Evolutionary conservation across 2,797 vertebrate species (phyloP).

Genomic region (Danio albolineatus): DNA sequence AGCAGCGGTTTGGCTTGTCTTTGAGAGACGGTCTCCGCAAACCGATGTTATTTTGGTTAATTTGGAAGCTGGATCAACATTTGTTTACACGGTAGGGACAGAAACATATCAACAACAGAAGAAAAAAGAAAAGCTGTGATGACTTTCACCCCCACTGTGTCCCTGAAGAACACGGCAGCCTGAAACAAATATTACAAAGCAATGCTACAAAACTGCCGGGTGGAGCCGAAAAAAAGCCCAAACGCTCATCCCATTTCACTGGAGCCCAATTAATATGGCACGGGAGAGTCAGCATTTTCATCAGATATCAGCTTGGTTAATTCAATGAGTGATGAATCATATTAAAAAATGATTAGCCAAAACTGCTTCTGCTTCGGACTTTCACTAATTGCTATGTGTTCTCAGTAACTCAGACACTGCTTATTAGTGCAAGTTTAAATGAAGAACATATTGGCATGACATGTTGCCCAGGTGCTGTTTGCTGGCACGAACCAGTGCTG

Average conservation of each 20-base stretch:
- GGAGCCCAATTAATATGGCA: conserved; percentile 57
- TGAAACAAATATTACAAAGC: conserved; percentile 40
- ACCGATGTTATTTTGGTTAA: conserved; percentile 6
- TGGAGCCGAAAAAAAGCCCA: conserved; percentile 26
- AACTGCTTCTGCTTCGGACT: conserved; percentile 40
- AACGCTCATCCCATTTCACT: conserved; percentile 44
- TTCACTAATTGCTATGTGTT: conserved; percentile 19
- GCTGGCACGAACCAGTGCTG: conserved; percentile 49
- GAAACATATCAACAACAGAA: neutral
- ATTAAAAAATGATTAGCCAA: conserved; percentile 55
- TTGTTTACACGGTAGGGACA: neutral
- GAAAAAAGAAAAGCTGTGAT: conserved; percentile 12
- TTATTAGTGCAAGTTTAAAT: conserved; percentile 50
- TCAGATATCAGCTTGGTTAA: conserved; percentile 54
- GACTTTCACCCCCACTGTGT: conserved; percentile 12
- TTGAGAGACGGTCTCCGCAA: conserved; percentile 4
- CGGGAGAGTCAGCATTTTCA: conserved; percentile 56
- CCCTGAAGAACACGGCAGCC: conserved; percentile 10
- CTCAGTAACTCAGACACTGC: conserved; percentile 17
- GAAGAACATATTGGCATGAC: conserved; percentile 47
- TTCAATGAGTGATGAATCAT: conserved; percentile 58
- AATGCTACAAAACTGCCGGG: conserved; percentile 29
- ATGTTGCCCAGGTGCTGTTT: conserved; percentile 47
- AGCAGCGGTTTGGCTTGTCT: neutral
- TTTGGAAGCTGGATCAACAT: conserved; percentile 10